These are phyloP conservation scores for Ia io DNA, from an alignment of 2,113 vertebrate species.

Conservation along the genomic window DNA sequence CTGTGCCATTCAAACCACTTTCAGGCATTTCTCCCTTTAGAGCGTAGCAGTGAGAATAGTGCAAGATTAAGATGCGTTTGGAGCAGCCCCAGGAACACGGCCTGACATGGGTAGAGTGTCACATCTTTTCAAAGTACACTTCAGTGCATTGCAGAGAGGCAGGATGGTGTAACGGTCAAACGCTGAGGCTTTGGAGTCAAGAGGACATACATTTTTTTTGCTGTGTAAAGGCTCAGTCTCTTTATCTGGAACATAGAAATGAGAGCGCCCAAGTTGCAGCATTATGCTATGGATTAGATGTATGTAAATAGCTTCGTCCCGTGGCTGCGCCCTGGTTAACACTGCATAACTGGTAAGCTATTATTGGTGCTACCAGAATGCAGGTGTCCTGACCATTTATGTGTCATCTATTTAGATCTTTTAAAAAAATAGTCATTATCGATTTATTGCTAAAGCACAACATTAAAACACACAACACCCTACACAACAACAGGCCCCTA, in stretches of 20 bases:
- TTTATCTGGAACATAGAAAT: neutral
- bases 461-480: neutral
- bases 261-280: neutral
- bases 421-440: neutral
- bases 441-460: neutral
- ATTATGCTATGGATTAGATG: neutral
- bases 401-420: slow-evolving; percentile 10
- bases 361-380: neutral
- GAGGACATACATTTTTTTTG: neutral
- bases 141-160: neutral
- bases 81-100: neutral
- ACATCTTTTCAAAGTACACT: neutral
- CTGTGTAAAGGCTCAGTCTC: neutral
- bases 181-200: neutral
- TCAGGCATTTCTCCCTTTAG: neutral
- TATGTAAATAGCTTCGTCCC: neutral
- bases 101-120: neutral
- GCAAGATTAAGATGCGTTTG: neutral
- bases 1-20: neutral
- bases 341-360: neutral
- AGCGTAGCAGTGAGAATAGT: neutral
- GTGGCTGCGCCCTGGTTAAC: neutral
- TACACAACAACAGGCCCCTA: neutral
- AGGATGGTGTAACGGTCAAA: neutral
- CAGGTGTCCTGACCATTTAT: neutral